Evolutionary conservation across 2,888 invertebrate species (phyloP).

Genomic region (Lepidochrysops patricia): DNA sequence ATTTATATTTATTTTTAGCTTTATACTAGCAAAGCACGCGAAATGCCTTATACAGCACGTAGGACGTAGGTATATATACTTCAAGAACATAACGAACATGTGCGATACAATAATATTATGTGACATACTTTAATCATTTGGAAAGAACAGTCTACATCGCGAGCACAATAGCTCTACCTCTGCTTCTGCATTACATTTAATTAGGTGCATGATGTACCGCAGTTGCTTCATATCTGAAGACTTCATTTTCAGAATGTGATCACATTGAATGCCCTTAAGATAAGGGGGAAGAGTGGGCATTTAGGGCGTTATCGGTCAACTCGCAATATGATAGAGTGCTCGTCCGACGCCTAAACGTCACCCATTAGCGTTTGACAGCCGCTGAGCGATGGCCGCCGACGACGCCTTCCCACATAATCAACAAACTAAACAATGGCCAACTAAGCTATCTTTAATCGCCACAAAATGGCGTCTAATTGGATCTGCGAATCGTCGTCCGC

Average conservation of each 20-base stretch:
- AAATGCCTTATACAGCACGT: too few species aligned
- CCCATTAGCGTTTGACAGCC: slow-evolving; percentile 64
- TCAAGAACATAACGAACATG: too few species aligned
- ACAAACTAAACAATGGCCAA: slow-evolving; percentile 60
- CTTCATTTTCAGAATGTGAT: background rate
- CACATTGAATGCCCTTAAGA: background rate
- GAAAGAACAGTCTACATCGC: background rate
- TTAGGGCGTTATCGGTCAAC: slow-evolving; percentile 25
- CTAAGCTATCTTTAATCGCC: slow-evolving; percentile 62
- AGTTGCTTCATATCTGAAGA: background rate
- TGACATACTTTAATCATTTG: too few species aligned
- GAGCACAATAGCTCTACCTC: background rate
- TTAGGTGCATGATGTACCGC: background rate
- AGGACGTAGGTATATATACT: too few species aligned
- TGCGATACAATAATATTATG: too few species aligned
- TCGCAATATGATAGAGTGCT: slow-evolving; percentile 57
- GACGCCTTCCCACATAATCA: slow-evolving; percentile 48
- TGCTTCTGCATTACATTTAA: background rate
- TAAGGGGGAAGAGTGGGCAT: slow-evolving; percentile 1
- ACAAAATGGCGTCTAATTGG: slow-evolving; percentile 69
- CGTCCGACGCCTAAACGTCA: slow-evolving; percentile 36
- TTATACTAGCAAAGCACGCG: too few species aligned
- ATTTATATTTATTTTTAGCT: too few species aligned
- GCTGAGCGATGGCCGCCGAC: slow-evolving; percentile 57
- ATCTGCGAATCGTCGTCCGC: slow-evolving; percentile 47